Base-by-base conservation (phyloP, 2,888 invertebrate genomes). In the Hypomecis atomaria region DNA sequence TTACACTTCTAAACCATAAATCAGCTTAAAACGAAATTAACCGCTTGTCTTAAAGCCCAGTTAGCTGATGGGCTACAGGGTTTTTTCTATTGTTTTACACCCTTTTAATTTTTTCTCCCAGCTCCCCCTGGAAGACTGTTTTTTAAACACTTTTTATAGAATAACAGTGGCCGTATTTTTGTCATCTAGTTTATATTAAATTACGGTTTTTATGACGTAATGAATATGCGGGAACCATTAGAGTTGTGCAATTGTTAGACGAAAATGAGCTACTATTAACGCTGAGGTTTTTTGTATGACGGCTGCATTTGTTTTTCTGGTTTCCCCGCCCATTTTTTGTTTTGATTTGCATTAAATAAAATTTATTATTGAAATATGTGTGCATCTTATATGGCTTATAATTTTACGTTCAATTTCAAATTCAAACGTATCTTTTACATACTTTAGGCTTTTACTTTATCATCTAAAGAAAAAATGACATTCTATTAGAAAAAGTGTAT, bases 161-260 rank as follows among this genome's bases (percentile, higher is more conserved):
- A 72, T 75, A 76, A 79, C 83, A 90, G 89, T 92, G 84, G 88
- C 90, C 74, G 79, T 87, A 88, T 91, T 91, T 87, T 86, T 88
- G 89, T 90, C 88, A 80, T 87, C 86, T 90, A 89, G 86, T 91
- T 92, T 92, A 90, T 92, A 92, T 92, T 91, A 91, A 91, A 92
- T 92, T 92, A 92, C 90, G 76, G 84, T 90, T 91, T 91, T 90
- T 90, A 75, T 86, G 71, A 67, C 67, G 87, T 88, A 89, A 91
- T 91, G 86, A 88, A 90, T 90, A 92, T 89, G 89, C 89, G 90
- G 90, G 91, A 78, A 57, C 79, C 74, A 81, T 88, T 88, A 84
- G 76, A 72, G 45, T 47, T 77, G 83, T 86, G 84, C 85, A 86
- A 87, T 82, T 84, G 85, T 85, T 79, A 76, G 82, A 78, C 67